Evolutionary conservation across 1,140 invertebrate genomes (phyloP).

Genomic region (Liolophura sinensis): DNA sequence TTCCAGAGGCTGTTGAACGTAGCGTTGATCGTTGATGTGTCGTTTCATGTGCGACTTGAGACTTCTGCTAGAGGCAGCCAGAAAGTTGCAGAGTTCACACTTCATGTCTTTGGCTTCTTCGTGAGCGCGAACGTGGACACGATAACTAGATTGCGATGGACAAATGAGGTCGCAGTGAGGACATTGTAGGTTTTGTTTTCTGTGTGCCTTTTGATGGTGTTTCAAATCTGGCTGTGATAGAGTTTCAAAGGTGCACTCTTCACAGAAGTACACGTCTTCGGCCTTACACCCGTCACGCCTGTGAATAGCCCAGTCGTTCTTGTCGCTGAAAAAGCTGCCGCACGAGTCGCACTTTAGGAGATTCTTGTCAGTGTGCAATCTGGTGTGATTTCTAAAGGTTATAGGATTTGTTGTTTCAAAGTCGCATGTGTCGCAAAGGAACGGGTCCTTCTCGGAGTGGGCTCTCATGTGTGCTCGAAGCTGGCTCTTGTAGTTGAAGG

Average conservation of each 20-base stretch:
- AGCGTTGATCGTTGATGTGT: constrained; percentile 55
- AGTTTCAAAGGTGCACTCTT: constrained; percentile 21
- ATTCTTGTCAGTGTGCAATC: constrained; percentile 27
- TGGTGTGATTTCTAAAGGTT: constrained; percentile 42
- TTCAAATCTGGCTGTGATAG: constrained; percentile 21
- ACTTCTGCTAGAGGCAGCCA: constrained; percentile 50
- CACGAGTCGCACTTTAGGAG: constrained; percentile 36
- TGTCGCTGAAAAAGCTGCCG: constrained; percentile 33
- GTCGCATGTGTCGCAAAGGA: constrained; percentile 48
- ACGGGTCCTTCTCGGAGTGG: constrained; percentile 50
- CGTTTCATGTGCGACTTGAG: constrained; percentile 58
- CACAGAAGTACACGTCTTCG: constrained; percentile 20
- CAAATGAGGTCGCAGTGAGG: constrained; percentile 34
- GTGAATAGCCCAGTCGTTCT: constrained; percentile 32
- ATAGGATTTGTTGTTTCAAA: constrained; percentile 43
- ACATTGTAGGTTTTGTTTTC: constrained; percentile 33
- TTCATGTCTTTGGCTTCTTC: constrained; percentile 36
- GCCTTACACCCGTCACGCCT: constrained; percentile 24
- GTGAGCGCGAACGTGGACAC: constrained; percentile 15
- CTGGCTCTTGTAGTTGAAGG: constrained; percentile 56
- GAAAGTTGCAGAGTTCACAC: constrained; percentile 56
- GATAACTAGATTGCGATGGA: too few relatives aligned
- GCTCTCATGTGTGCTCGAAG: constrained; percentile 55
- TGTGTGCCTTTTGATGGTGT: constrained; percentile 20
- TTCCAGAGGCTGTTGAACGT: constrained; percentile 56